Base-by-base conservation (phyloP, 2,888 invertebrate genomes). In the Geotrupes spiniger region DNA sequence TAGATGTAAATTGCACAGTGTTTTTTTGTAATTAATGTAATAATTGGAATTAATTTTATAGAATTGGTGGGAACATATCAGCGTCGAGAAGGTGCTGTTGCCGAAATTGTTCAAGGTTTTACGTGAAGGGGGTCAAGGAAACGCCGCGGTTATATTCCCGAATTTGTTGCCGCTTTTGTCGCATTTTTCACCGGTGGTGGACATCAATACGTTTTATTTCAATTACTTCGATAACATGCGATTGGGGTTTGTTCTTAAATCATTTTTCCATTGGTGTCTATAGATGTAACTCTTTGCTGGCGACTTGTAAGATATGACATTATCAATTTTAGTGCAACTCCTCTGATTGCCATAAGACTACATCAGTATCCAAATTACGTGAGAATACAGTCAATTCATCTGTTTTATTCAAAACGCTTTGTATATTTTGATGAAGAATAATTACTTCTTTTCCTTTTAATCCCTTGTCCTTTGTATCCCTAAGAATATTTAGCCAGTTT, bases 91-190 rank as follows among this genome's bases (percentile, higher is more conserved):
- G 66, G 75, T 84, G 1, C 78, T 92, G 26, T 70, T 86, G 49
- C 84, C 87, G 1, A 86, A 87, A 70, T 66, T 91, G n/a, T 82
- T 80, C 70, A 74, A 76, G 38, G 72, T 87, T 29, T 66, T 90
- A 31, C 78, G 78, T 53, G 79, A 79, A 62, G 90, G 87, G 40
- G 92, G 89, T 0, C 81, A 86, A 74, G 89, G 89, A 16, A 88
- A 85, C 70, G 89, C 91, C 5, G 73, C 77, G 42, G 76, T 81
- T 4, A 79, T 92, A 58, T 84, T 83, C 50, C 87, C 87, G 12
- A 83, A 86, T 69, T 70, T 94, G 46, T 73, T 92, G 45, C 90
- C 91, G 6, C 76, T 94, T 51, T 66, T 94, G 38, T 86, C 88
- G 2, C 78, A 82, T 60, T 73, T 90, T 58, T 84, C 86, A 4